A percentile compares a stretch with the other conserved stretches of the same genome.
phyloP scores from a whole-genome alignment of 37 sponge, comb jelly and placozoan species.

The Cladorhizidae sp. region DNA sequence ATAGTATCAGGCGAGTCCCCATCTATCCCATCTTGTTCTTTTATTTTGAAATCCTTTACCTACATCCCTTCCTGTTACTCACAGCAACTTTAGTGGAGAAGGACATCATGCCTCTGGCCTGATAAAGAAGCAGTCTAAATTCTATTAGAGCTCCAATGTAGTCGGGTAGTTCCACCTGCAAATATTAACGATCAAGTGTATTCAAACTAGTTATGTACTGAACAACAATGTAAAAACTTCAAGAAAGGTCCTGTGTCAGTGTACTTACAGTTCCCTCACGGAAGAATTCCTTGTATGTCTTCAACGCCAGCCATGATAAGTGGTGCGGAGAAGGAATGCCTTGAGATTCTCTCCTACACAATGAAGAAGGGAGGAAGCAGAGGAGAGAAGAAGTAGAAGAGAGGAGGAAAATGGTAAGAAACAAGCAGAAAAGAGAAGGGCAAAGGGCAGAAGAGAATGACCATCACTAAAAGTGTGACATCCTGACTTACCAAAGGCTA shows the following conservation, averaged over 20 bases:
- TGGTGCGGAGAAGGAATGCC: conserved; percentile 77
- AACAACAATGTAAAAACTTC: no score
- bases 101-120: conserved; percentile 5
- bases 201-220: not conserved
- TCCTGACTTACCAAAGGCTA: conserved; percentile 66
- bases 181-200: not conserved
- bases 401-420: no score
- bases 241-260: no score
- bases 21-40: no score
- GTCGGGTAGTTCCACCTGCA: conserved; percentile 39
- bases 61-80: conserved; percentile 17
- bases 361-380: not conserved
- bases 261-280: conserved; percentile 32
- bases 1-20: no score
- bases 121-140: conserved; percentile 64
- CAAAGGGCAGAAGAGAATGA: no score
- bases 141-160: conserved; percentile 34
- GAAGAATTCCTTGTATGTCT: conserved; percentile 30
- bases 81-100: conserved; percentile 45
- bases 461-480: no score
- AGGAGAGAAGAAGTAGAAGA: not conserved
- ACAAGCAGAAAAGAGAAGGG: no score
- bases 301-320: conserved; percentile 65
- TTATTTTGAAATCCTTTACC: no score
- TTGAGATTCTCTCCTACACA: conserved; percentile 46